Evolutionary conservation across 2,113 vertebrate species (phyloP).

Genomic region (Nannobrachium achirus): DNA sequence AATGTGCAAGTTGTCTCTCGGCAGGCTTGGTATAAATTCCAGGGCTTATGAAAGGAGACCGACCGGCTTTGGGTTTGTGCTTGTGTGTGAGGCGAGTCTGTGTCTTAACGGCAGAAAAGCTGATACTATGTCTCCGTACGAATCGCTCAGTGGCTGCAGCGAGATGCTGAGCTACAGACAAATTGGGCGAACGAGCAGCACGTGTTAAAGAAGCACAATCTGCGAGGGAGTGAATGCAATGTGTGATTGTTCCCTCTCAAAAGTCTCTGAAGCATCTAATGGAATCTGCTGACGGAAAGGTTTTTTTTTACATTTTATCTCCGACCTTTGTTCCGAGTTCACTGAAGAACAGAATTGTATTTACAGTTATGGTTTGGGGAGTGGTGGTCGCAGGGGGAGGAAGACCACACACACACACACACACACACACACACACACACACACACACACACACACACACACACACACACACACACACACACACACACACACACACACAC

Average conservation of each 20-base stretch:
- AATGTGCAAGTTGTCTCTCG: slow-evolving; percentile 10
- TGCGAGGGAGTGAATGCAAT: background rate
- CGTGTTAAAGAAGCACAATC: slow-evolving; percentile 7
- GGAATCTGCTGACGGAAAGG: background rate
- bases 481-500: background rate
- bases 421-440: background rate
- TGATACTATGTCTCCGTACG: slow-evolving; percentile 14
- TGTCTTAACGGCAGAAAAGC: slow-evolving; percentile 13
- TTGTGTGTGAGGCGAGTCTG: slow-evolving; percentile 18
- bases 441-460: slow-evolving; percentile 6
- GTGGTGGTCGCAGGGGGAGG: slow-evolving; percentile 15
- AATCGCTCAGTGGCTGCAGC: slow-evolving; percentile 19
- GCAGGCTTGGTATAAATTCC: slow-evolving; percentile 14
- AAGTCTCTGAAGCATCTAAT: slow-evolving; percentile 15
- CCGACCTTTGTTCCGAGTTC: slow-evolving; percentile 6
- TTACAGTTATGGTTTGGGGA: slow-evolving; percentile 27
- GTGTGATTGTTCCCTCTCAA: slow-evolving; percentile 19
- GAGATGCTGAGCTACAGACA: slow-evolving; percentile 12
- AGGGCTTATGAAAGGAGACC: slow-evolving; percentile 19
- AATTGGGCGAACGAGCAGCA: slow-evolving; percentile 12
- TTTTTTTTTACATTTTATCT: slow-evolving; percentile 23
- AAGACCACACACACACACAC: background rate
- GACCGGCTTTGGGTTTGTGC: slow-evolving; percentile 12
- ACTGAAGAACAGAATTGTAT: slow-evolving; percentile 4
- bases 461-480: slow-evolving; percentile 16